A percentile compares a stretch with the other conserved stretches of the same genome.
Conservation (phyloP, 2,888 invertebrate species). For the Taphrorychus bicolor region DNA sequence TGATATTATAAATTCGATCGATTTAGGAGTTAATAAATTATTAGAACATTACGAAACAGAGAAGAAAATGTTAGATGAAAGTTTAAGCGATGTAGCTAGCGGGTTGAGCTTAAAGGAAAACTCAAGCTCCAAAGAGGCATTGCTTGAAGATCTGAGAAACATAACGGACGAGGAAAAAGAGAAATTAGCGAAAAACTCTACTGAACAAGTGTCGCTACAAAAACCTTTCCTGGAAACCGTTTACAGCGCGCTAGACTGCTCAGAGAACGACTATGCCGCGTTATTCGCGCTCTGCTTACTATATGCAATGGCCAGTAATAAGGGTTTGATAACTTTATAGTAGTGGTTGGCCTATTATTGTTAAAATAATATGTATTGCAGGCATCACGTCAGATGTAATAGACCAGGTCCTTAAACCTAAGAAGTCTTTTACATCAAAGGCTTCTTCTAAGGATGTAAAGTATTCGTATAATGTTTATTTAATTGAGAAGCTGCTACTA, state of each 20-base stretch:
- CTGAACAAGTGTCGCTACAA: slow-evolving; percentile 61
- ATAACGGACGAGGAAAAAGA: slow-evolving; percentile 94
- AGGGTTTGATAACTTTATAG: slow-evolving; percentile 82
- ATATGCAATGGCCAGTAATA: slow-evolving; percentile 92
- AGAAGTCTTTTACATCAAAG: slow-evolving; percentile 54
- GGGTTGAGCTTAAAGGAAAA: slow-evolving; percentile 48
- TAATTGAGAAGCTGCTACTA: slow-evolving; percentile 83
- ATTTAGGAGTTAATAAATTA: slow-evolving; percentile 52
- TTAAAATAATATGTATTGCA: no score
- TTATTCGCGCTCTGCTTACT: slow-evolving; percentile 90
- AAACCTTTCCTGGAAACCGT: slow-evolving; percentile 91
- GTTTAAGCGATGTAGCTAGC: slow-evolving; percentile 41
- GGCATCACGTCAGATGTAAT: slow-evolving; percentile 84
- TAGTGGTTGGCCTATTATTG: neutral
- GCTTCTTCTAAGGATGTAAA: slow-evolving; percentile 54
- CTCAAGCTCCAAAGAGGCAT: slow-evolving; percentile 51
- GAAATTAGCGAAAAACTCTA: slow-evolving; percentile 42
- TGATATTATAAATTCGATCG: neutral
- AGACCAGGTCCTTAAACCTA: slow-evolving; percentile 77
- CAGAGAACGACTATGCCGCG: slow-evolving; percentile 93
- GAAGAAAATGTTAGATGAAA: slow-evolving; percentile 45
- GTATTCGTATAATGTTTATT: slow-evolving; percentile 77
- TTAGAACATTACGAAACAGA: slow-evolving; percentile 55
- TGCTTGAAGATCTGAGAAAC: slow-evolving; percentile 68
- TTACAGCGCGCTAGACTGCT: slow-evolving; percentile 84